Evolutionary conservation across 2,113 vertebrate species (phyloP).

Genomic region (Hydrolagus affinis): DNA sequence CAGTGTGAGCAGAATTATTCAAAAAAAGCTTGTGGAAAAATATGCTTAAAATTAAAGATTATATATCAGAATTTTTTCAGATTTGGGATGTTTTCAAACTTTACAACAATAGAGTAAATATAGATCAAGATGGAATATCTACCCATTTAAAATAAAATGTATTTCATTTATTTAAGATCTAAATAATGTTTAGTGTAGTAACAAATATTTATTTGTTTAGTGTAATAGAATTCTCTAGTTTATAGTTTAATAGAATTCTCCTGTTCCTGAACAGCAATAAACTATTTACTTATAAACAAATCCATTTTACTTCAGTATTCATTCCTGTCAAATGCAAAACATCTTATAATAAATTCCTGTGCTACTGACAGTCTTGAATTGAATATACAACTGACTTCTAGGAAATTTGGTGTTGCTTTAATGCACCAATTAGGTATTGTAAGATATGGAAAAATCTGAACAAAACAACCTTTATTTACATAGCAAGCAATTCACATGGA

Average conservation of each 20-base stretch:
- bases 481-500: background rate
- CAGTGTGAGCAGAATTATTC: no score
- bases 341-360: background rate
- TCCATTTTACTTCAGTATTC: background rate
- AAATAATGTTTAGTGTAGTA: background rate
- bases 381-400: background rate
- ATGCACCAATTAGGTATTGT: background rate
- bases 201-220: background rate
- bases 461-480: background rate
- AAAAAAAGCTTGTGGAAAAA: no score
- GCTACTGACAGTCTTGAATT: background rate
- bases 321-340: background rate
- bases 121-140: no score
- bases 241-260: background rate
- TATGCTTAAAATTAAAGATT: no score
- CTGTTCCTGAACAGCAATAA: background rate
- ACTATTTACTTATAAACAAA: background rate
- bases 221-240: background rate
- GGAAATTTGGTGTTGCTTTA: background rate
- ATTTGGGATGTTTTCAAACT: no score
- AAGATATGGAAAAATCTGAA: background rate
- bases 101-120: no score
- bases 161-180: background rate
- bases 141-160: no score
- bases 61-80: no score